Evolutionary conservation across 2,113 vertebrate species (phyloP).

Genomic region (Rhombomys opimus): DNA sequence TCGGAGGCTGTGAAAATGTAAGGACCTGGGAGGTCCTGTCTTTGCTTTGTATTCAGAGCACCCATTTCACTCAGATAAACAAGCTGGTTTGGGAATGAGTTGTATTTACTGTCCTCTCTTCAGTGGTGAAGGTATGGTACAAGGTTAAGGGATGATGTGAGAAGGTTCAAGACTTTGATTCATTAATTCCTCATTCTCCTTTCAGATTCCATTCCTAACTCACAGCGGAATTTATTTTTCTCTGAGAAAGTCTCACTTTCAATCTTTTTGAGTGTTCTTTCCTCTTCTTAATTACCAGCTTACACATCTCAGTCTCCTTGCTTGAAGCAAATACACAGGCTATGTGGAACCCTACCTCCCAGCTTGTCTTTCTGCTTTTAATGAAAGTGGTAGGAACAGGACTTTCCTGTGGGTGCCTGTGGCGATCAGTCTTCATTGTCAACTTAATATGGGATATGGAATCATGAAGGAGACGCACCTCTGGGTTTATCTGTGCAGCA

Average conservation of each 20-base stretch:
- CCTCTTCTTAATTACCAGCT: conserved; percentile 34
- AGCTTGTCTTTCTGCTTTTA: not conserved
- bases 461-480: not conserved
- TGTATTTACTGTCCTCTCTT: not conserved
- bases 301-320: conserved; percentile 30
- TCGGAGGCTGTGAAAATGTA: not conserved
- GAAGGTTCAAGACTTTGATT: not conserved
- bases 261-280: not conserved
- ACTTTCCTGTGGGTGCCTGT: not conserved
- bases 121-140: not conserved
- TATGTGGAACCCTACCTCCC: not conserved
- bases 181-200: not conserved
- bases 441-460: not conserved
- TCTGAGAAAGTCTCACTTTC: conserved; percentile 33
- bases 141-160: not conserved
- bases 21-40: not conserved
- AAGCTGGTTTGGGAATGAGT: not conserved
- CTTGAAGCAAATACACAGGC: not conserved
- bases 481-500: not conserved
- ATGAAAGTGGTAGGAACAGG: not conserved
- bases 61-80: not conserved
- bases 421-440: not conserved
- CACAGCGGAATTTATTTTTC: not conserved
- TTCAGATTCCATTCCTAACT: not conserved
- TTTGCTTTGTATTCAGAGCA: not conserved